Base-by-base conservation (phyloP, 2,113 vertebrate genomes). In the Oreotrochilus melanogaster region DNA sequence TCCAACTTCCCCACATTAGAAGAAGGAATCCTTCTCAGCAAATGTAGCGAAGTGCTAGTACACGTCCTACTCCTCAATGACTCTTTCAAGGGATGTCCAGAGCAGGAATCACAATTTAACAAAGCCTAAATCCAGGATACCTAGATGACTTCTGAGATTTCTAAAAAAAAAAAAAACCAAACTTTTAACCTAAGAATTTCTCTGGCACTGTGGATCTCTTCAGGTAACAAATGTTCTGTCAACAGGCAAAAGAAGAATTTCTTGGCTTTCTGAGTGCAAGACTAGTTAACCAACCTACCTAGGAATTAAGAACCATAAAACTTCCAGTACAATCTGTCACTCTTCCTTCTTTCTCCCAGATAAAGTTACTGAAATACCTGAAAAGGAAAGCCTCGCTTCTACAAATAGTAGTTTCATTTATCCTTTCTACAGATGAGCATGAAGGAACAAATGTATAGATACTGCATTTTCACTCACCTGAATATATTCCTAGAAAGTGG, bases 41-140 rank as follows among this genome's bases (percentile, higher is more conserved):
- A 60, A 15, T 7, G 18, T 8, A 60, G 24, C 16, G n/a, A 1
- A 2, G 5, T 25, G 19, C 4, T 53, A 21, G 10, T 9, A 5
- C 2, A 1, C 10, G 10, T 57, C 37, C 67, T 64, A 13, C 2
- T 72, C 43, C 58, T 67, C 18, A 28, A 3, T 39, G 21, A 47
- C 11, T 2, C 5, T 80, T 54, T n/a, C 43, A 56, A 43, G 15
- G 45, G 6, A 43, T 6, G 3, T 8, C 4, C 18, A 64, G 31
- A 84, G 5, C 22, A 69, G 45, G 18, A 84, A n/a, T 14, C 10
- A 39, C 17, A 60, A 9, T 0, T 43, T 39, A 23, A 8, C 11
- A 60, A 86, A 51, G 21, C 9, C 21, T 35, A 51, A 87, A 64
- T 88, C 10, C 28, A 58, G 37, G 30, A 18, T 31, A 21, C 7